Percentiles rank a stretch among this genome's conserved stretches.
phyloP scores from a whole-genome alignment of 2,888 invertebrate genomes.

The Empis livida region DNA sequence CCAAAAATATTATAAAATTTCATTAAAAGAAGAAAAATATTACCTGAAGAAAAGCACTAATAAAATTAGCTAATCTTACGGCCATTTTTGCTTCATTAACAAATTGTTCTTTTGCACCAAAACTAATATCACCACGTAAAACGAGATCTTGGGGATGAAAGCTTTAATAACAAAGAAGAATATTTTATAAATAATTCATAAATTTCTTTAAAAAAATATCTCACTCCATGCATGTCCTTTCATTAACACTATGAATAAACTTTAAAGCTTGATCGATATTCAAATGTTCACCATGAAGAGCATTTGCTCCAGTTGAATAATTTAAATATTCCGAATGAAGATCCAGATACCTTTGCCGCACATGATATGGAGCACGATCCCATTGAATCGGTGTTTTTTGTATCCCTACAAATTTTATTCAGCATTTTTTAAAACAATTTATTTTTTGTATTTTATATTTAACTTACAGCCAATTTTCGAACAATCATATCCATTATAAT shows the following conservation, averaged over 20 bases:
- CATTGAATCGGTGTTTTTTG: conserved; percentile 75
- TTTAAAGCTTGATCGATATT: conserved; percentile 68
- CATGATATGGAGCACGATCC: conserved; percentile 56
- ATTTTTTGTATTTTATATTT: neutral
- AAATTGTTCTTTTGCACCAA: conserved; percentile 76
- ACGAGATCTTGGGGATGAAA: conserved; percentile 60
- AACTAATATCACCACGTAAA: conserved; percentile 77
- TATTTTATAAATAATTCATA: neutral
- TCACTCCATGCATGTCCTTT: conserved; percentile 39
- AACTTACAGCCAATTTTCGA: conserved; percentile 78
- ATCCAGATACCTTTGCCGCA: conserved; percentile 63
- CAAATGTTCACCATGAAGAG: conserved; percentile 50
- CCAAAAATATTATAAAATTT: conserved; percentile 3
- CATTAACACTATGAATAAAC: conserved; percentile 58
- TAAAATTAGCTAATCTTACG: conserved; percentile 87
- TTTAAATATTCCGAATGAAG: conserved; percentile 62
- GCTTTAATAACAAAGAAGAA: conserved; percentile 30
- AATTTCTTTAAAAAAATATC: conserved; percentile 8
- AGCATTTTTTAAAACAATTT: neutral
- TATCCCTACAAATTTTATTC: conserved; percentile 47
- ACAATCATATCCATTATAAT: conserved; percentile 87
- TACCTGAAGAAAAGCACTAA: conserved; percentile 86
- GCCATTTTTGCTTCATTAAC: conserved; percentile 95
- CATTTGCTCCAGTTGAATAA: conserved; percentile 48
- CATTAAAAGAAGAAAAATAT: conserved; percentile 9